Evolutionary conservation across 2,797 vertebrate species (phyloP).

Genomic region (Kryptopterus vitreolus): DNA sequence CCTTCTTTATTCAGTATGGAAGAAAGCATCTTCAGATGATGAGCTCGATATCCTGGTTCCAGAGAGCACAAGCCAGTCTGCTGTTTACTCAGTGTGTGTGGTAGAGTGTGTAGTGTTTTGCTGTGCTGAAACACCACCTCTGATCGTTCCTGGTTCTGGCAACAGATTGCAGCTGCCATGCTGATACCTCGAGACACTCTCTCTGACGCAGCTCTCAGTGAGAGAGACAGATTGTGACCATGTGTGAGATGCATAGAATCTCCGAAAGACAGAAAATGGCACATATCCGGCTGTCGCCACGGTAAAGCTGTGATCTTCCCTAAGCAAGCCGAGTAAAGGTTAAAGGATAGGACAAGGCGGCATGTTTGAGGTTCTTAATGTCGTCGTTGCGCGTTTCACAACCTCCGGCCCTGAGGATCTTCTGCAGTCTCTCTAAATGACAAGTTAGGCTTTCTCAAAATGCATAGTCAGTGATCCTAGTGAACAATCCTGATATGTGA

Average conservation of each 20-base stretch:
- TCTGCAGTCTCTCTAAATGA: neutral
- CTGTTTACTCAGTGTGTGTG: neutral
- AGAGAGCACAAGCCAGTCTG: neutral
- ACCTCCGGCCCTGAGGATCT: neutral
- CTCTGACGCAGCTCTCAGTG: neutral
- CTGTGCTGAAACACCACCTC: neutral
- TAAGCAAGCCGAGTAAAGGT: slow-evolving; percentile 58
- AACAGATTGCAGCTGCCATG: neutral
- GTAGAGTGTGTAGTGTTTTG: neutral
- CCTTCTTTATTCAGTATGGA: neutral
- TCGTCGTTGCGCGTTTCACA: no score
- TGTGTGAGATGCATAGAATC: neutral
- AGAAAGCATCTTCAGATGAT: neutral
- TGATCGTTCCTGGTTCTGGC: neutral
- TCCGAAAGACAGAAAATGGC: neutral
- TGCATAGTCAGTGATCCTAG: neutral
- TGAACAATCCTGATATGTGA: neutral
- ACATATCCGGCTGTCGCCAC: slow-evolving; percentile 57
- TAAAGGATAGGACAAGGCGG: slow-evolving; percentile 51
- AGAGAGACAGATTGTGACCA: neutral
- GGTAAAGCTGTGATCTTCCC: slow-evolving; percentile 58
- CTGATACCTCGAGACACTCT: neutral
- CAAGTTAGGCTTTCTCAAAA: neutral
- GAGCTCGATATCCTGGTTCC: neutral
- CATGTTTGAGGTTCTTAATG: neutral